Evolutionary conservation across 2,888 invertebrate species (phyloP).

Genomic region (Drosophila tripunctata): DNA sequence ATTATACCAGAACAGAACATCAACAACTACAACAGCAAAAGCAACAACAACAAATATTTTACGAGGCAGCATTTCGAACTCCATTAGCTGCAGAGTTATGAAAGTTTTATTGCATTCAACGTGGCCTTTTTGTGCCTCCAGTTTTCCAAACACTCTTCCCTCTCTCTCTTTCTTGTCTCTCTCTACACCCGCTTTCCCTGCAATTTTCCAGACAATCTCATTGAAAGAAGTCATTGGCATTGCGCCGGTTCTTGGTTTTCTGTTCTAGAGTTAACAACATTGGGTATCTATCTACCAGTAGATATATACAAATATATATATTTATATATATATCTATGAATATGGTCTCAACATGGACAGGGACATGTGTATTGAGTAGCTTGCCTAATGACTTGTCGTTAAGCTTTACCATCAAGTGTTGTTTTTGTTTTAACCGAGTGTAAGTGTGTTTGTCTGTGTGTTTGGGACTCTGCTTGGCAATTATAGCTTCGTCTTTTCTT

Average conservation of each 20-base stretch:
- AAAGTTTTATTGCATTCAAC: constrained; percentile 77
- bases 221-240: constrained; percentile 70
- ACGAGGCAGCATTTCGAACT: constrained; percentile 76
- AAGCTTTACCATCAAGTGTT: constrained; percentile 50
- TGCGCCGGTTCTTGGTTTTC: constrained; percentile 32
- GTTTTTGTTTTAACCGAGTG: constrained; percentile 1
- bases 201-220: neutral
- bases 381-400: constrained; percentile 60
- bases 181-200: neutral
- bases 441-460: neutral
- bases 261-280: constrained; percentile 45
- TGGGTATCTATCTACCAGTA: constrained; percentile 36
- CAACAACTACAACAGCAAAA: constrained; percentile 12
- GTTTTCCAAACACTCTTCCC: constrained; percentile 9
- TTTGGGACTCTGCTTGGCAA: constrained; percentile 10
- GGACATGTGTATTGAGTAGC: constrained; percentile 51
- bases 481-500: constrained; percentile 21
- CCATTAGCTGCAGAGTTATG: constrained; percentile 77
- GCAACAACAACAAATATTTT: constrained; percentile 66
- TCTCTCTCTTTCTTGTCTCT: neutral
- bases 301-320: neutral
- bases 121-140: constrained; percentile 37
- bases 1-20: constrained; percentile 55
- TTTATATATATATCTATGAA: constrained; percentile 15
- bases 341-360: constrained; percentile 42